These are phyloP conservation scores for Tenthredo amoena DNA, from an alignment of 2,888 invertebrate species.

Conservation along the genomic window DNA sequence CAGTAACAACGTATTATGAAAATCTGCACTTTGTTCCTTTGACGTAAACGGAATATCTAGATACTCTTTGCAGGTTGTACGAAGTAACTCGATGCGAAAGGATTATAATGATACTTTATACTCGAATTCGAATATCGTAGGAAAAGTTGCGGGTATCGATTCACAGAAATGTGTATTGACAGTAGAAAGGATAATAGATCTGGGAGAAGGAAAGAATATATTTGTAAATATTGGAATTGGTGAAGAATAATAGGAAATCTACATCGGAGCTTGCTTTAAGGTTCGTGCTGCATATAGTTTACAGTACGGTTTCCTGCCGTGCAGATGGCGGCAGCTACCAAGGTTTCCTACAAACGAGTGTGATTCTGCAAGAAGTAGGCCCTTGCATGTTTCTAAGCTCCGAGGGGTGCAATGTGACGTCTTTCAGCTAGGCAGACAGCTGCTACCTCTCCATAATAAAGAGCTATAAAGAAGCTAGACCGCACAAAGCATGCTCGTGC, in stretches of 20 bases:
- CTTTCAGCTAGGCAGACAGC: constrained; percentile 67
- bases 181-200: neutral
- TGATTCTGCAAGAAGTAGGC: constrained; percentile 44
- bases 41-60: neutral
- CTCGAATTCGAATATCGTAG: neutral
- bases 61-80: neutral
- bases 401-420: constrained; percentile 67
- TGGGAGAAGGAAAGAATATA: neutral
- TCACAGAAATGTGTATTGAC: neutral
- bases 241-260: neutral
- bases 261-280: neutral
- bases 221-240: constrained; percentile 21
- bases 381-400: constrained; percentile 57
- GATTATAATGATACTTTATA: neutral
- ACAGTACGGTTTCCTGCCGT: neutral
- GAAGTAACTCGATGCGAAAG: neutral
- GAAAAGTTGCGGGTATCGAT: neutral
- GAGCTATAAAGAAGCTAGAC: constrained; percentile 71
- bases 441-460: constrained; percentile 68
- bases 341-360: neutral
- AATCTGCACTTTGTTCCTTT: neutral
- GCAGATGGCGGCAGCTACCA: constrained; percentile 26
- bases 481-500: constrained; percentile 71
- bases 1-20: neutral
- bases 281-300: neutral